phyloP scores from a whole-genome alignment of 2,888 invertebrate genomes.

The Spicauda simplicius region DNA sequence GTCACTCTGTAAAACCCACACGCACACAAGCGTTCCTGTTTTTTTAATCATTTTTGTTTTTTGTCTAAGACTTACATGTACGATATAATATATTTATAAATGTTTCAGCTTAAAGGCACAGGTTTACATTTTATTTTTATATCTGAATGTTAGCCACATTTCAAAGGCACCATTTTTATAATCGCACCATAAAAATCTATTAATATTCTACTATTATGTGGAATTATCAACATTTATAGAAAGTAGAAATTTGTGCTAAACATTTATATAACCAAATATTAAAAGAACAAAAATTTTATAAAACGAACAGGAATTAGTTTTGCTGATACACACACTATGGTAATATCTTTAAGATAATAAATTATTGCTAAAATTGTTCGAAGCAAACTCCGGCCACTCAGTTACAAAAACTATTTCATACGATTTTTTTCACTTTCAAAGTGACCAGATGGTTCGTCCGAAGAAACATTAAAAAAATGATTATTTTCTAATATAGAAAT shows the following conservation, averaged over 20 bases:
- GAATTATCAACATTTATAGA: not conserved
- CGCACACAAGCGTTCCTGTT: constrained; percentile 15
- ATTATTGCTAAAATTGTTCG: constrained; percentile 29
- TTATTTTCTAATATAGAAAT: constrained; percentile 31
- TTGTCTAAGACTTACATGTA: not conserved
- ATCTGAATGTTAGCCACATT: too few species aligned
- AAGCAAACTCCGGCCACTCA: constrained; percentile 20
- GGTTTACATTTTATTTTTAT: not conserved
- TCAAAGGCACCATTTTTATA: constrained; percentile 2
- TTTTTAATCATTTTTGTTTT: constrained; percentile 16
- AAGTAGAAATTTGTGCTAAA: not conserved
- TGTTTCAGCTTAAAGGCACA: constrained; percentile 7
- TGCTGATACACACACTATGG: constrained; percentile 7
- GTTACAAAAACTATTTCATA: not conserved
- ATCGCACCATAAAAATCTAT: not conserved
- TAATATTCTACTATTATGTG: not conserved
- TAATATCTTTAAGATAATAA: constrained; percentile 22
- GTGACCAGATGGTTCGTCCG: constrained; percentile 10
- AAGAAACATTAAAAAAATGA: constrained; percentile 7
- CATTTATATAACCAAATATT: not conserved
- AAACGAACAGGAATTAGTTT: not conserved
- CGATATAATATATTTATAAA: not conserved
- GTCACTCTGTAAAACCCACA: constrained; percentile 9
- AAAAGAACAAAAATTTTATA: not conserved
- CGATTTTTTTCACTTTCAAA: not conserved